These are phyloP conservation scores for Chrysolina oricalcia DNA, from an alignment of 2,888 invertebrate genomes.

Conservation along the genomic window DNA sequence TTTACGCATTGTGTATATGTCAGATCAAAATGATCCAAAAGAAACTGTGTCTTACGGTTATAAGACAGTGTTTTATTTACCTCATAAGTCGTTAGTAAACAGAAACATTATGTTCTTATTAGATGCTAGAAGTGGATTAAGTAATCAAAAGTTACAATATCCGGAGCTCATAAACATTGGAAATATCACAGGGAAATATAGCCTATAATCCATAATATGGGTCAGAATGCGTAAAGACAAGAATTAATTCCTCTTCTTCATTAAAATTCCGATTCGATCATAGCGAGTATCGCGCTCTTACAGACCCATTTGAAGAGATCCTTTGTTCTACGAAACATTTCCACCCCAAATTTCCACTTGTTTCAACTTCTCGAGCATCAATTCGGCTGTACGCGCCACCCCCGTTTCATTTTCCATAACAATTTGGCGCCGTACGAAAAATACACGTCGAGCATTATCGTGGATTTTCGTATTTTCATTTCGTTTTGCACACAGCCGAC, in stretches of 20 bases:
- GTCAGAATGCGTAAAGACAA: not conserved
- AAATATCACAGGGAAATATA: no score
- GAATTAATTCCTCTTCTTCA: not conserved
- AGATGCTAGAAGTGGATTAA: no score
- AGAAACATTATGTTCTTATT: no score
- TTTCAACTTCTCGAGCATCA: slow-evolving; percentile 28
- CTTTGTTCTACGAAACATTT: slow-evolving; percentile 23
- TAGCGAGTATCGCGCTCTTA: not conserved
- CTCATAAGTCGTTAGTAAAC: no score
- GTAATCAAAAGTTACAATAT: no score
- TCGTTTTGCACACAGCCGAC: slow-evolving; percentile 51
- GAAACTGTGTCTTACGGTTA: no score
- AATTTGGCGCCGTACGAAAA: slow-evolving; percentile 55
- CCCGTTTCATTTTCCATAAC: slow-evolving; percentile 51
- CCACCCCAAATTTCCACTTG: slow-evolving; percentile 28
- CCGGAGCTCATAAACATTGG: no score
- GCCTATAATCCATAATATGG: no score
- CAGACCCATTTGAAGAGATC: slow-evolving; percentile 2
- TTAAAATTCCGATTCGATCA: not conserved
- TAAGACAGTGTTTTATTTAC: no score
- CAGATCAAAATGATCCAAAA: no score
- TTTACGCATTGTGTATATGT: no score
- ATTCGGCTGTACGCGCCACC: slow-evolving; percentile 34
- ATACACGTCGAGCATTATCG: slow-evolving; percentile 57
- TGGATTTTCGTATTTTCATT: slow-evolving; percentile 59